Conservation (phyloP, 1,140 invertebrate species). For the Cherax destructor region DNA sequence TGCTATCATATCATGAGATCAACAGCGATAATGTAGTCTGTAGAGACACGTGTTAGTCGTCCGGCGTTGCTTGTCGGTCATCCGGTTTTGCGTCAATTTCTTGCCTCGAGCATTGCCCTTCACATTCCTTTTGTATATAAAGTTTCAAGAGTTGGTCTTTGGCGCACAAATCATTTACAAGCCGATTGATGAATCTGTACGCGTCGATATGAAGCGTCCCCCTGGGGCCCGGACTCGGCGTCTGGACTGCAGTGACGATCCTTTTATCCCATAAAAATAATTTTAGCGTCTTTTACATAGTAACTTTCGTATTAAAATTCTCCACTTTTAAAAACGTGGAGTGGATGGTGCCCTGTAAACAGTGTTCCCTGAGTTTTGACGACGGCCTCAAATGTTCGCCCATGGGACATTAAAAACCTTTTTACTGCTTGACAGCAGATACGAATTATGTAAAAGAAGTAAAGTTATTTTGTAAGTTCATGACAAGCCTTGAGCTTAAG, state of each 20-base stretch:
- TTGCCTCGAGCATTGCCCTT: conserved; percentile 21
- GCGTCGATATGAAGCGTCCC: too few relatives aligned
- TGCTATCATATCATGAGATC: conserved; percentile 48
- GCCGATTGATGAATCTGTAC: too few relatives aligned
- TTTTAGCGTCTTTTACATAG: too few relatives aligned
- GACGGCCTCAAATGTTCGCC: not conserved
- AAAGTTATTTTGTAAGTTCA: conserved; percentile 1
- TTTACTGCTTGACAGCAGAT: not conserved
- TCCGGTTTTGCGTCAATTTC: conserved; percentile 4
- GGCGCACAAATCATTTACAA: conserved; percentile 30
- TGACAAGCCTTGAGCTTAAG: not conserved
- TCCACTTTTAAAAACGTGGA: not conserved
- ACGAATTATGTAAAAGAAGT: conserved; percentile 15
- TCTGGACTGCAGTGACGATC: too few relatives aligned
- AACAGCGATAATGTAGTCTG: conserved; percentile 1
- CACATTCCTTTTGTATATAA: conserved; percentile 57
- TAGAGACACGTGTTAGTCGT: not conserved
- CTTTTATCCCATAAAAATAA: too few relatives aligned
- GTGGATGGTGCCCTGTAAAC: not conserved
- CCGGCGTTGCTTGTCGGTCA: not conserved
- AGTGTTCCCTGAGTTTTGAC: not conserved
- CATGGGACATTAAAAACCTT: not conserved
- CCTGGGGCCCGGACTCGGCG: too few relatives aligned
- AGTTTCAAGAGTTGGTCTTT: conserved; percentile 3
- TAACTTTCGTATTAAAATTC: too few relatives aligned